Percentiles rank a stretch among this genome's conserved stretches.
Conservation (phyloP, 2,113 vertebrate genomes). For the Telmatochromis bifrenatus region DNA sequence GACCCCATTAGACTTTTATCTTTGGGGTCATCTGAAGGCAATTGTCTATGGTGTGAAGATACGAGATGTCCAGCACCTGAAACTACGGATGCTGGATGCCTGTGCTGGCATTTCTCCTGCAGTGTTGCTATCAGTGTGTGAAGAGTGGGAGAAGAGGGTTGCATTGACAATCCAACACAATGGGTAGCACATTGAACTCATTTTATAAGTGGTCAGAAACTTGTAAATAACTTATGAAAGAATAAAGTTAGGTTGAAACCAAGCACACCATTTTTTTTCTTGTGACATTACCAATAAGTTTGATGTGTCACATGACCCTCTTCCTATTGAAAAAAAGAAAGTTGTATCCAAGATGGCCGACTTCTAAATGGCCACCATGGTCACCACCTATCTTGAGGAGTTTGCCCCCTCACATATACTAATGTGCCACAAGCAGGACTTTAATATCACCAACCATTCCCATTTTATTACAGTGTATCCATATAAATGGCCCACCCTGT, state of each 20-base stretch:
- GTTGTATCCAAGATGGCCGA: not conserved
- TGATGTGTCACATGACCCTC: not conserved
- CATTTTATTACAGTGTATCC: accelerated
- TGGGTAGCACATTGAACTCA: no score
- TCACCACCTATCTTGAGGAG: not conserved
- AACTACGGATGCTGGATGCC: no score
- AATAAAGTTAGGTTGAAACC: not conserved
- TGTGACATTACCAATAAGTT: not conserved
- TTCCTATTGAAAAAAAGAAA: not conserved
- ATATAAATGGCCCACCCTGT: not conserved
- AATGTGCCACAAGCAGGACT: not conserved
- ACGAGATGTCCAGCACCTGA: no score
- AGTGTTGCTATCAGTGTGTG: no score
- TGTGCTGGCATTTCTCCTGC: no score
- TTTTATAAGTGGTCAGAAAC: no score
- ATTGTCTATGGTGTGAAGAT: no score
- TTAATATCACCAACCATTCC: not conserved
- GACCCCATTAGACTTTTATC: no score
- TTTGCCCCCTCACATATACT: not conserved
- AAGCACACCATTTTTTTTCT: not conserved
- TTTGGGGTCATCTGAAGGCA: no score
- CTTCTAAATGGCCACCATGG: not conserved
- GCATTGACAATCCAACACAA: no score
- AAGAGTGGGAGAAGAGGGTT: no score
- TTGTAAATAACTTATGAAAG: not conserved